phyloP scores from a whole-genome alignment of 2,113 vertebrate genomes.

The Silurus meridionalis region DNA sequence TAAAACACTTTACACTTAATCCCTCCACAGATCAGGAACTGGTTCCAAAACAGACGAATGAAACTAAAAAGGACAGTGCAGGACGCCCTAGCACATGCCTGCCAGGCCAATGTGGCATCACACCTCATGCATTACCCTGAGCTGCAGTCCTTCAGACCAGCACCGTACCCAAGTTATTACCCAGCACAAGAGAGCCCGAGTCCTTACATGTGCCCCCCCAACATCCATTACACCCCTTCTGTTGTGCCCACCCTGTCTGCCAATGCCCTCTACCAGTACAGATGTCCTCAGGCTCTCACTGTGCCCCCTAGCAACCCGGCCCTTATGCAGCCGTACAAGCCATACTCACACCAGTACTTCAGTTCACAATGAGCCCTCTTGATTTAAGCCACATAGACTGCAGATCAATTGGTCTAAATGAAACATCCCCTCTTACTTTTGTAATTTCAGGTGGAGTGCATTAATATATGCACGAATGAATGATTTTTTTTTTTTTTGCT shows the following conservation, averaged over 20 bases:
- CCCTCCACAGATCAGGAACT: slow-evolving; percentile 81
- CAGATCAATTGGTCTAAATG: neutral
- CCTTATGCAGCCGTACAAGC: slow-evolving; percentile 58
- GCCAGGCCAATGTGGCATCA: slow-evolving; percentile 67
- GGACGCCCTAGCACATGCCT: slow-evolving; percentile 75
- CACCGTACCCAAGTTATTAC: slow-evolving; percentile 64
- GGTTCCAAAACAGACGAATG: slow-evolving; percentile 89
- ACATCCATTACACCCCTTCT: slow-evolving; percentile 60
- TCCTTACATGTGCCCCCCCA: slow-evolving; percentile 59
- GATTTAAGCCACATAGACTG: neutral
- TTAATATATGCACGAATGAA: slow-evolving; percentile 65
- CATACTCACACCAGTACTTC: slow-evolving; percentile 67
- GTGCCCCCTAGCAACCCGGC: slow-evolving; percentile 53
- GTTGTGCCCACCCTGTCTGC: slow-evolving; percentile 56
- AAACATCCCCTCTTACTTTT: slow-evolving; percentile 2
- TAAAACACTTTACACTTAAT: neutral
- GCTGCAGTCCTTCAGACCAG: slow-evolving; percentile 66
- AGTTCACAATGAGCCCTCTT: slow-evolving; percentile 15
- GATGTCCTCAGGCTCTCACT: slow-evolving; percentile 59
- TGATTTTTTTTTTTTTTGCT: slow-evolving; percentile 23
- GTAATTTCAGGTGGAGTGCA: slow-evolving; percentile 60
- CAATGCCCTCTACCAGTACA: slow-evolving; percentile 69
- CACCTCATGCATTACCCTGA: slow-evolving; percentile 71
- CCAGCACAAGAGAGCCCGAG: slow-evolving; percentile 54
- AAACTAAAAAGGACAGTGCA: slow-evolving; percentile 84